Evolutionary conservation across 2,888 invertebrate species (phyloP).

Genomic region (Julus scandinavius): DNA sequence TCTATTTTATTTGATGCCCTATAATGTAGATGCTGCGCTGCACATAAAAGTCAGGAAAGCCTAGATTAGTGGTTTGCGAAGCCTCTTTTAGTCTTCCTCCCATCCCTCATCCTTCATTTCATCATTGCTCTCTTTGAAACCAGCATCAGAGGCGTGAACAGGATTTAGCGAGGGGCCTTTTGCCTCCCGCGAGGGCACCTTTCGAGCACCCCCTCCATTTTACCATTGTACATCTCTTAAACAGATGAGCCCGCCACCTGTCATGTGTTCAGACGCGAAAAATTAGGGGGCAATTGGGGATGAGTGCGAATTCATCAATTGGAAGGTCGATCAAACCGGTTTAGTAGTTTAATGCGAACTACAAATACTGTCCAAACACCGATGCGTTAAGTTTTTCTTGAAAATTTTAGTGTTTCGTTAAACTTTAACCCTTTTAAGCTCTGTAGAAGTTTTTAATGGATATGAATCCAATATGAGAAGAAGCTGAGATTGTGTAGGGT

Average conservation of each 20-base stretch:
- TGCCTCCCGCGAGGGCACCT: slow-evolving; percentile 1
- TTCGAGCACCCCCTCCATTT: slow-evolving; percentile 1
- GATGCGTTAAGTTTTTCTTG: background rate
- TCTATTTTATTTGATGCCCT: slow-evolving; percentile 1
- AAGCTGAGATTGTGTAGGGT: too few relatives aligned
- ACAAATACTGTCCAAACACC: background rate
- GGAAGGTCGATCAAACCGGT: background rate
- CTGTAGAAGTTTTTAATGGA: too few relatives aligned
- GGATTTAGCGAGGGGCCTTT: background rate
- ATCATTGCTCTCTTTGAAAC: background rate
- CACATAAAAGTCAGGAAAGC: background rate
- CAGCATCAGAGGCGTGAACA: slow-evolving; percentile 1
- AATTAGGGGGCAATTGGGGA: slow-evolving; percentile 1
- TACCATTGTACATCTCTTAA: background rate
- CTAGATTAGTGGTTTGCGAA: background rate
- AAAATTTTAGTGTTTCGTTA: background rate
- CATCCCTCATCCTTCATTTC: slow-evolving; percentile 1
- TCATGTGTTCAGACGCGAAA: background rate
- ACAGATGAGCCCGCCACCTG: slow-evolving; percentile 1
- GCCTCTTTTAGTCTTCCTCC: background rate
- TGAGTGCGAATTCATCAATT: background rate
- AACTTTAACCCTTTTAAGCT: too few relatives aligned
- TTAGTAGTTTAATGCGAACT: background rate
- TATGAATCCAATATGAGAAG: too few relatives aligned
- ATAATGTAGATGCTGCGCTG: background rate